Evolutionary conservation across 2,113 vertebrate species (phyloP), one percentile per base, ranked within the genome.

Genomic region (Mirounga angustirostris): DNA sequence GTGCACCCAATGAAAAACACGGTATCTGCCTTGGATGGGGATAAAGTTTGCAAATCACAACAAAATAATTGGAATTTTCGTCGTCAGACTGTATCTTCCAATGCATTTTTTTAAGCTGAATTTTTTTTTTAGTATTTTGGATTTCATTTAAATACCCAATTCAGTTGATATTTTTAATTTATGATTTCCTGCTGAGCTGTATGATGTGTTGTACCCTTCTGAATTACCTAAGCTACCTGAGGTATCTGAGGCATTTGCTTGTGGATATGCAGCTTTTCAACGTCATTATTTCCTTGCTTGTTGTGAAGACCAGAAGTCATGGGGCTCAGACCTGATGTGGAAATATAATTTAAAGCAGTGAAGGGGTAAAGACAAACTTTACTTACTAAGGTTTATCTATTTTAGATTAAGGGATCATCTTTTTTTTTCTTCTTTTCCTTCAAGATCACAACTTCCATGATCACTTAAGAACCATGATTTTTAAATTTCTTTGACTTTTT

Each of bases 31-130:
- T 52, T 79, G 50, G 61, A 30, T 92, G 61, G 40, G 52, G 40
- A 65, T 81, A 50, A 71, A 89, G 79, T 95, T 92, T 93, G 24
- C 7, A 91, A 63, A 65, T 89, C 33, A 69, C 69, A 74, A 76
- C 30, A 89, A 59, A 85, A 86, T 56, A 96, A 52, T 78, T 78
- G 73, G 67, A 71, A 71, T 78, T 73, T 84, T 67, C 43, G 52
- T 58, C 40, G 1, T 78, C 22, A 67, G 18, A 19, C 36, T 65
- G 0, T 65, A 63, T 43, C 40, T 94, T 71, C 46, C 69, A 83
- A 59, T 79, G 33, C 33, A 58, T 56, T 95, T 92, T 82, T 93
- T 91, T 71, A 91, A 74, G n/a, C 43, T 93, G 54, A 79, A 87
- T 5, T 5, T 71, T 93, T 78, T 21, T 91, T 88, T 81, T 24